Evolutionary conservation across 2,113 vertebrate species (phyloP), one percentile per base, ranked within the genome.

Genomic region (Gopherus evgoodei): DNA sequence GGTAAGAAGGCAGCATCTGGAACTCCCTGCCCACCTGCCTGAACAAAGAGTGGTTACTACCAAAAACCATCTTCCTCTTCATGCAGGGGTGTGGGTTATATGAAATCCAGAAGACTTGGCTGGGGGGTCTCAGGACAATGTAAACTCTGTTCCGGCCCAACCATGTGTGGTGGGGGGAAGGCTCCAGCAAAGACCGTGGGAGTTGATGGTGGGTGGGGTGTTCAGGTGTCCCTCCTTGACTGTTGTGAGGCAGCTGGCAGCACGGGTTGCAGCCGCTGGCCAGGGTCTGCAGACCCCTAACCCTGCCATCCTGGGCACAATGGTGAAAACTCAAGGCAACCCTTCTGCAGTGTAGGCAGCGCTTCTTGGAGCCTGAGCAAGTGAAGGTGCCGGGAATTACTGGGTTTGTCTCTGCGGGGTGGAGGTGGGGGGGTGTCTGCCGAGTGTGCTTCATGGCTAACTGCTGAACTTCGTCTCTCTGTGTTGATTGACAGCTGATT

Each of bases 401-500:
- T 87, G 83, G 72, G 31, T 8, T 16, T 8, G 16, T 35, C 31
- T 35, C 27, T 31, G 31, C 4, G 53, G 90, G 11, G 38, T 6
- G 78, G 29, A 13, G 19, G 65, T 24, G 29, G 10, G 76, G 29
- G 21, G 24, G 65, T 27, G 31, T 69, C 17, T n/a, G 62, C 5
- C 3, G 22, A 81, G 14, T 75, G 83, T 53, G 57, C 56, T 90
- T 85, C 8, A 17, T 29, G 42, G 31, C 52, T 11, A 82, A 16
- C 84, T 92, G 69, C 91, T 87, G 49, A 79, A 38, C n/a, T 75
- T 29, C 12, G 27, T 95, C 69, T 93, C 59, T 93, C 88, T 93
- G 80, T 91, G 27, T 93, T 81, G 50, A 14, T 50, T 94, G 52
- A 53, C 52, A 99, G 99, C 97, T 99, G 95, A 98, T 99, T 95